Evolutionary conservation across 1,140 invertebrate species (phyloP).

Genomic region (Papilio aristodemus): DNA sequence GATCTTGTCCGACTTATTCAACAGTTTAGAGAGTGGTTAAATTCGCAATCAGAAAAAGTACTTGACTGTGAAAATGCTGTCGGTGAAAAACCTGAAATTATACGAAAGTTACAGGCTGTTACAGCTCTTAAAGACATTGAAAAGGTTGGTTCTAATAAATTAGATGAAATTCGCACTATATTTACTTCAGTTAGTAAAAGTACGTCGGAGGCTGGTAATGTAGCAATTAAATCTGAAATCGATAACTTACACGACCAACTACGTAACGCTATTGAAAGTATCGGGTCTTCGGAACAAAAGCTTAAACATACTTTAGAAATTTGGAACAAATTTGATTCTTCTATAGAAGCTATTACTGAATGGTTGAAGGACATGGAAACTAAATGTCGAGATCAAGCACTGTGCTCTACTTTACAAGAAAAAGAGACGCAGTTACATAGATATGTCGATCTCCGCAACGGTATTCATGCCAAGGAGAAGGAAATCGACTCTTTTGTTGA

Average conservation of each 20-base stretch:
- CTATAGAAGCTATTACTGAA: slow-evolving; percentile 88
- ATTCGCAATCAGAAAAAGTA: slow-evolving; percentile 87
- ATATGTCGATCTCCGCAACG: slow-evolving; percentile 87
- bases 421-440: slow-evolving; percentile 89
- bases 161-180: slow-evolving; percentile 86
- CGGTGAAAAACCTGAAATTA: slow-evolving; percentile 90
- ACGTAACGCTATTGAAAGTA: slow-evolving; percentile 84
- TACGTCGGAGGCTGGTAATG: slow-evolving; percentile 89
- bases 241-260: slow-evolving; percentile 84
- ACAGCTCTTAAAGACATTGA: slow-evolving; percentile 86
- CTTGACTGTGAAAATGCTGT: slow-evolving; percentile 87
- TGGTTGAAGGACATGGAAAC: slow-evolving; percentile 93
- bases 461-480: slow-evolving; percentile 88
- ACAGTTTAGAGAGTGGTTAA: slow-evolving; percentile 89
- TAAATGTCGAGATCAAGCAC: slow-evolving; percentile 90
- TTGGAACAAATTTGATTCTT: slow-evolving; percentile 93
- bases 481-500: slow-evolving; percentile 94
- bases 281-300: slow-evolving; percentile 84
- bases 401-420: slow-evolving; percentile 89
- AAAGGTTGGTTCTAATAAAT: slow-evolving; percentile 85
- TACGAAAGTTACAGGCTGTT: slow-evolving; percentile 86
- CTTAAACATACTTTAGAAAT: slow-evolving; percentile 87
- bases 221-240: slow-evolving; percentile 87
- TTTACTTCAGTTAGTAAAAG: slow-evolving; percentile 87
- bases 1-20: slow-evolving; percentile 87